Base-by-base conservation (phyloP, 1,140 invertebrate genomes). In the Lutraria rhynchaena region DNA sequence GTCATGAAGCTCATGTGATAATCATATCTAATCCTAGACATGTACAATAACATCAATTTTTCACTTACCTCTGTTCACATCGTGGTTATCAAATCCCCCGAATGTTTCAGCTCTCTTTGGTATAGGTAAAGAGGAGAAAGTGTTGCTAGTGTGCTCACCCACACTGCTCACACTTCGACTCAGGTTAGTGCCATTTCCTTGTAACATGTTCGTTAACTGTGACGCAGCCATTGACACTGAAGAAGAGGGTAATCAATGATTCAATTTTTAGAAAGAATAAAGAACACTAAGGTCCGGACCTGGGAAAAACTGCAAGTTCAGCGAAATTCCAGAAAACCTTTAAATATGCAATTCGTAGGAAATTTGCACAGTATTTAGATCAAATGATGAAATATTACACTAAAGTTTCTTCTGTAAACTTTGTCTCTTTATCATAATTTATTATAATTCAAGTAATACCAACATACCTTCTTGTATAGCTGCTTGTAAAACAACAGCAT, bases 101-200 rank as follows among this genome's bases (percentile, higher is more conserved):
- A 98, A 99, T 0, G 98, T 98, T 93, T 98, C 97, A 0, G 98
- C 97, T 41, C 97, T 93, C 86, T 97, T 95, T 3, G 97, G 97
- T 74, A 98, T 91, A 22, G 96, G 95, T 7, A 97, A 95, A 22
- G 96, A 96, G 53, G 96, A 94, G 88, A 96, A 97, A 15, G 95
- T 94, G 15, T 95, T 95, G 87, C 96, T 97, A 78, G 97, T 96
- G 76, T 96, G 95, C 92, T 98, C 97, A 27, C 97, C 97, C 5
- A 96, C 97, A 29, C 97, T 98, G 74, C 96, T 98, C 1, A 97
- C 95, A 89, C 97, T 98, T 67, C 97, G 94, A 15, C 96, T 96
- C 9, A 98, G 92, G 63, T 95, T 95, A 0, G 95, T 96, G 86
- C 73, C 96, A 91, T 11, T 84, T n/a, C 83, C 81, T 58, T 89